Percentiles rank a stretch among this genome's conserved stretches.
Conservation (phyloP, 1,140 invertebrate genomes). For the Brachionus angularis region DNA sequence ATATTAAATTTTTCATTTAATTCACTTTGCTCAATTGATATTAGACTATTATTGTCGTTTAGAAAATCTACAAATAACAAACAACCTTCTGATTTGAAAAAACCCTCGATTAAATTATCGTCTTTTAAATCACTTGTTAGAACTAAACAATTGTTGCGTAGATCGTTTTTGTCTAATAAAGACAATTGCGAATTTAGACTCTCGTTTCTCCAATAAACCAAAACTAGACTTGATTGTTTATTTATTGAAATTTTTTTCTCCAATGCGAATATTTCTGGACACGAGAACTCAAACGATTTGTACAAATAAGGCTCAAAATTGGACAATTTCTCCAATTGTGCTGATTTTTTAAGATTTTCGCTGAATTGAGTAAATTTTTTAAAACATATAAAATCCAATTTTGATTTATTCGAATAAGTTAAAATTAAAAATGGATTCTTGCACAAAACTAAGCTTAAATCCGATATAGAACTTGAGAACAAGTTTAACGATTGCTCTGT, state of each 20-base stretch:
- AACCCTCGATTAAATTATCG: neutral
- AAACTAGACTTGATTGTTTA: constrained; percentile 4
- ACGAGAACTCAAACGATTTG: constrained; percentile 1
- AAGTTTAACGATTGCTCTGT: too few species aligned
- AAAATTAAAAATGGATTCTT: neutral
- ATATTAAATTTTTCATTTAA: too few species aligned
- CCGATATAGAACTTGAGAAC: neutral
- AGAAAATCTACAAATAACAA: neutral
- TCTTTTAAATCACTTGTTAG: neutral
- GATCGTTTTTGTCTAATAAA: constrained; percentile 5
- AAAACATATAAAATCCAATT: constrained; percentile 19
- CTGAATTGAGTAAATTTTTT: neutral
- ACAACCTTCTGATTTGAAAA: constrained; percentile 23
- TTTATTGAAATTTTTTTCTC: neutral
- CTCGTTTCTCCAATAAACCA: too few species aligned
- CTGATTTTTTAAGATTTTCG: neutral
- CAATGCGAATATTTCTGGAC: constrained; percentile 4
- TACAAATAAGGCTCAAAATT: neutral
- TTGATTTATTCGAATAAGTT: constrained; percentile 18
- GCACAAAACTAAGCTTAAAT: neutral
- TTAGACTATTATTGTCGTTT: neutral
- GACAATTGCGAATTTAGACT: too few species aligned
- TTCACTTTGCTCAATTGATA: constrained; percentile 27
- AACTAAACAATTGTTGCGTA: constrained; percentile 13
- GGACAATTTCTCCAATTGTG: constrained; percentile 15